Evolutionary conservation across 2,113 vertebrate species (phyloP).

Genomic region (Gymnarchus niloticus): DNA sequence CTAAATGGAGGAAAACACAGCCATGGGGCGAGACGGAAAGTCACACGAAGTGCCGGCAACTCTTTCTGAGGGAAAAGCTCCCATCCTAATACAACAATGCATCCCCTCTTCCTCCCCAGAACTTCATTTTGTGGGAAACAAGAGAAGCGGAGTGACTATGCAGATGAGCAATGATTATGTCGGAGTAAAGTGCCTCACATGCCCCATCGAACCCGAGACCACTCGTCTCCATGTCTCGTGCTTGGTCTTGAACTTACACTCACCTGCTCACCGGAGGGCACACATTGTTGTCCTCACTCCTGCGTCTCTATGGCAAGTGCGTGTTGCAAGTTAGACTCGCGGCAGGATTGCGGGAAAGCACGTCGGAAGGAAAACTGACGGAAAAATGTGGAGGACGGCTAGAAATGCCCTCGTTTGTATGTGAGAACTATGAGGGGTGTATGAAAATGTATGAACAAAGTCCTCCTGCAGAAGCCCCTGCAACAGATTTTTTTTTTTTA

Average conservation of each 20-base stretch:
- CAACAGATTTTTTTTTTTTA: constrained; percentile 36
- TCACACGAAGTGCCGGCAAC: neutral
- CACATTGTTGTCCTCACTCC: neutral
- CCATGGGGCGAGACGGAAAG: neutral
- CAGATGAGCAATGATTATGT: neutral
- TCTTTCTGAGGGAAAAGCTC: neutral
- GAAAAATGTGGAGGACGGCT: neutral
- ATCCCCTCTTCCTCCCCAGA: neutral
- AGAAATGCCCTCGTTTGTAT: neutral
- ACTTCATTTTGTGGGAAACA: too few relatives aligned
- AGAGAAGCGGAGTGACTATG: neutral
- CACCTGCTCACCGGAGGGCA: neutral
- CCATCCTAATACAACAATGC: neutral
- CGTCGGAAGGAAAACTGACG: constrained; percentile 17
- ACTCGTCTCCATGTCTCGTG: neutral
- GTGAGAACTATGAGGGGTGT: constrained; percentile 11
- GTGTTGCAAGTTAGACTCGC: too few relatives aligned
- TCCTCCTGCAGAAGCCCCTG: constrained; percentile 28
- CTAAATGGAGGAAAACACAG: neutral
- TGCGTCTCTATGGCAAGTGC: too few relatives aligned
- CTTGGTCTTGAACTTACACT: neutral
- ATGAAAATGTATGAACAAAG: constrained; percentile 44
- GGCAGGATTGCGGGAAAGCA: neutral
- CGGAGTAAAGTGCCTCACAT: neutral
- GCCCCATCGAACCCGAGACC: neutral